A percentile compares a stretch with the other conserved stretches of the same genome.
Evolutionary conservation across 1,140 invertebrate genomes (phyloP).

Genomic region (Drosophila oshimai): DNA sequence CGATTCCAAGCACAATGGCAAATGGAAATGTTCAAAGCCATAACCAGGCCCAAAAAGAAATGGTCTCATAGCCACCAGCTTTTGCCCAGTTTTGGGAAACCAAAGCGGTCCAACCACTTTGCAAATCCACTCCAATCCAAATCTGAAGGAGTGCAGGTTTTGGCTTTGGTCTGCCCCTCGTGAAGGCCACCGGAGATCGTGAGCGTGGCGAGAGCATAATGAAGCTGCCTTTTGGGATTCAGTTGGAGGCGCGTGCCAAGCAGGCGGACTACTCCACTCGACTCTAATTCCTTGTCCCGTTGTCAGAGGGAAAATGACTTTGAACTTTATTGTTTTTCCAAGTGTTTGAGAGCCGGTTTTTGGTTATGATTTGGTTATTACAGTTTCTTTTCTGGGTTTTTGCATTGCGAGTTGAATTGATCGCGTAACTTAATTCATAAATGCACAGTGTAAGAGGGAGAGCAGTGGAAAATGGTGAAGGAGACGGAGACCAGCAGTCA

Average conservation of each 20-base stretch:
- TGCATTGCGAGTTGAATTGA: constrained; percentile 55
- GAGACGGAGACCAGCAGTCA: constrained; percentile 5
- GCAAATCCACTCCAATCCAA: constrained; percentile 6
- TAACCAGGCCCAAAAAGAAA: constrained; percentile 11
- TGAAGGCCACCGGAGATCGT: constrained; percentile 69
- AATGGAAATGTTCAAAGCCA: constrained; percentile 28
- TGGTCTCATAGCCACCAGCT: constrained; percentile 42
- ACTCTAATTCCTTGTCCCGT: constrained; percentile 35
- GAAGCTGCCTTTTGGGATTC: constrained; percentile 27
- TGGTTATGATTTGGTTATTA: constrained; percentile 33
- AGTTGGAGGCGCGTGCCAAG: constrained; percentile 61
- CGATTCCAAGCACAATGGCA: constrained; percentile 25
- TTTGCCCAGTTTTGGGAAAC: constrained; percentile 28
- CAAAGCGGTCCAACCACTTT: constrained; percentile 58
- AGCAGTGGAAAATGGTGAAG: constrained; percentile 16
- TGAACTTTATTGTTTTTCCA: constrained; percentile 73
- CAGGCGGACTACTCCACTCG: constrained; percentile 12
- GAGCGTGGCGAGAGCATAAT: constrained; percentile 47
- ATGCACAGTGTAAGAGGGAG: constrained; percentile 29
- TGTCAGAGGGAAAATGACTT: constrained; percentile 64
- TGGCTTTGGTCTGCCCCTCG: constrained; percentile 10
- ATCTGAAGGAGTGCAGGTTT: constrained; percentile 45
- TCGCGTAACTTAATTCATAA: constrained; percentile 78
- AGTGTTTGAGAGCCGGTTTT: constrained; percentile 37
- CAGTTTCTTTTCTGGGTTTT: constrained; percentile 18